Percentiles rank a stretch among this genome's conserved stretches.
Conservation (phyloP, 2,888 invertebrate species). For the Oxyscelio sp. region DNA sequence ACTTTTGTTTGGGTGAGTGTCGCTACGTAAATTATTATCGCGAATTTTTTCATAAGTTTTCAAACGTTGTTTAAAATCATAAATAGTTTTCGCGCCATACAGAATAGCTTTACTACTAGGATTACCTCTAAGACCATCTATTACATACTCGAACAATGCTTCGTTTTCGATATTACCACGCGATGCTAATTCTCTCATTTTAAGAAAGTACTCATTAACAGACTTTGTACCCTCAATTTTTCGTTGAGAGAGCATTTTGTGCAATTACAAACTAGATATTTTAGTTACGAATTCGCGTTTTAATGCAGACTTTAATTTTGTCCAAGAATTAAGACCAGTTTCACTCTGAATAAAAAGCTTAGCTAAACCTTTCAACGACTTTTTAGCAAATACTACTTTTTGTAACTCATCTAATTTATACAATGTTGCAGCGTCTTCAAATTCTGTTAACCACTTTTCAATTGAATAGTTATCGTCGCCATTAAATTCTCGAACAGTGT, state of each 20-base stretch:
- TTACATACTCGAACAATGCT: slow-evolving; percentile 37
- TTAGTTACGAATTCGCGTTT: slow-evolving; percentile 45
- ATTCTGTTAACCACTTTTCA: slow-evolving; percentile 41
- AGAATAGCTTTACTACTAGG: slow-evolving; percentile 26
- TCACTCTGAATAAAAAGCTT: slow-evolving; percentile 16
- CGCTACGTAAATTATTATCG: not conserved
- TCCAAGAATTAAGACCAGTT: not conserved
- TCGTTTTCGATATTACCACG: slow-evolving; percentile 36
- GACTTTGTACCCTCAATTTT: slow-evolving; percentile 42
- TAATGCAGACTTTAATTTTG: not conserved
- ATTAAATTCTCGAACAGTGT: slow-evolving; percentile 8
- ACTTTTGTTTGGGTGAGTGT: not conserved
- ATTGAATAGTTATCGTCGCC: not conserved
- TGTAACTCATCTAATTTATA: slow-evolving; percentile 39
- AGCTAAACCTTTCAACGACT: slow-evolving; percentile 44
- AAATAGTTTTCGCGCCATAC: slow-evolving; percentile 4
- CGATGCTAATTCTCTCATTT: slow-evolving; percentile 33
- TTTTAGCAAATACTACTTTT: slow-evolving; percentile 49
- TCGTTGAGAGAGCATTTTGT: slow-evolving; percentile 29
- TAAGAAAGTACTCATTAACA: slow-evolving; percentile 49
- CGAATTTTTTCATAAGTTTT: slow-evolving; percentile 24
- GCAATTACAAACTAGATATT: slow-evolving; percentile 37
- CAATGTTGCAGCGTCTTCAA: slow-evolving; percentile 41
- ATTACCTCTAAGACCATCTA: slow-evolving; percentile 27
- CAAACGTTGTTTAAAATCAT: slow-evolving; percentile 19